Base-by-base conservation (phyloP, 2,888 invertebrate species). In the Dorcus parallelipipedus region DNA sequence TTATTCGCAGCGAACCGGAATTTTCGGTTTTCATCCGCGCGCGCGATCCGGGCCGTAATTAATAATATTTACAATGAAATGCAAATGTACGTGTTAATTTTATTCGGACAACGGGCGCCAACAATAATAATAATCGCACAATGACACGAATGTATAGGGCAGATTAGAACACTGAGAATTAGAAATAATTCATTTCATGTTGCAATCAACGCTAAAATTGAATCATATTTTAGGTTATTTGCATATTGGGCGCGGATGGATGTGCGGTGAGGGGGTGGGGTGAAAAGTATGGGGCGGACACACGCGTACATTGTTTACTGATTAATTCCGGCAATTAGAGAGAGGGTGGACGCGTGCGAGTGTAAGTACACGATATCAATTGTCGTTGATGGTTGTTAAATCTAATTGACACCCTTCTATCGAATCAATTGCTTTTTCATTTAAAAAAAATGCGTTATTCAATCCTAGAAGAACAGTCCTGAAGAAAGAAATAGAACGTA, bases 311-410 rank as follows among this genome's bases (percentile, higher is more conserved):
- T 51, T 51, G 51, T 51, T 51, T 51, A 17, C 51, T 23, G 51
- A 38, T 51, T 14, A 51, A 51, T 51, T 51, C 39, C 40, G 40
- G 38, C 51, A 51, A 51, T 51, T 51, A 51, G 38, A 40, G 38
- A 40, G 40, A 39, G 20, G 38, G 51, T 23, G 38, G n/a, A 23
- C 33, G 33, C 26, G 33, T 33, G 26, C 3, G 26, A 33, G 26
- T 65, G 63, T 65, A 67, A 70, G 63, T 69, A 67, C 66, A 67
- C 54, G 58, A 57, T 63, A 66, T 64, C 60, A 62, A 65, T 62
- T 61, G 56, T 48, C 59, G 54, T 60, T 60, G 62, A 59, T 62
- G 64, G 59, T 58, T 59, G 60, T 62, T 60, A 14, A 63, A 60
- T 60, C 51, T 53, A 51, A 60, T 57, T 60, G 60, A 57, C 57